These are phyloP conservation scores for Danio jaintianensis DNA, from an alignment of 2,797 vertebrate genomes.

Conservation along the genomic window DNA sequence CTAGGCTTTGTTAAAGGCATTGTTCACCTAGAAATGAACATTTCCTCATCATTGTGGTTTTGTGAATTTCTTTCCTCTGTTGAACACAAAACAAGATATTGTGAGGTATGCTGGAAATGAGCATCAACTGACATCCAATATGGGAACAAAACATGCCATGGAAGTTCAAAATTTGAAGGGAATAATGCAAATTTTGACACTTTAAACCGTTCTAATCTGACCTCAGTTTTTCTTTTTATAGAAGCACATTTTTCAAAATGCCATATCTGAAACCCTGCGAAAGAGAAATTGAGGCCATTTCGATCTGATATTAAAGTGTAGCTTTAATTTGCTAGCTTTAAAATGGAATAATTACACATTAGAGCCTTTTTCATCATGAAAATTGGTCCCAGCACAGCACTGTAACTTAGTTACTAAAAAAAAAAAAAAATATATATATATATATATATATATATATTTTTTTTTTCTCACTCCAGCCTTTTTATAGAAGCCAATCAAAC, in stretches of 20 bases:
- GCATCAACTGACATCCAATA: too few species aligned
- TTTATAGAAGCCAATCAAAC: conserved; percentile 39
- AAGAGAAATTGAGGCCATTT: not conserved
- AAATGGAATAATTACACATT: conserved; percentile 19
- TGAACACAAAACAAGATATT: too few species aligned
- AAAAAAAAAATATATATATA: too few species aligned
- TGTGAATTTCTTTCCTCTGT: too few species aligned
- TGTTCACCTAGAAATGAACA: too few species aligned
- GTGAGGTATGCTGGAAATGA: too few species aligned
- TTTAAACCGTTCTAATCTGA: not conserved
- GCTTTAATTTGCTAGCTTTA: conserved; percentile 3
- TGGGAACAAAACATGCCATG: too few species aligned
- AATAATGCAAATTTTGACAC: not conserved
- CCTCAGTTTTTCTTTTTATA: not conserved
- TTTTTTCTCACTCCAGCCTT: not conserved
- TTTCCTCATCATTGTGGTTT: too few species aligned
- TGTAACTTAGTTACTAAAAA: not conserved
- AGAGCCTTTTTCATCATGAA: not conserved
- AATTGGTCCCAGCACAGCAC: conserved; percentile 4
- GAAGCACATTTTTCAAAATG: not conserved
- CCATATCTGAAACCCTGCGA: not conserved
- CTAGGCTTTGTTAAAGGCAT: too few species aligned
- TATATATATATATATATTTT: not conserved
- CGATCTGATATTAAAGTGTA: not conserved
- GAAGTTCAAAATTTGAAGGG: too few species aligned